phyloP scores from a whole-genome alignment of 1,140 invertebrate species.

The Drosophila nigromelanica region DNA sequence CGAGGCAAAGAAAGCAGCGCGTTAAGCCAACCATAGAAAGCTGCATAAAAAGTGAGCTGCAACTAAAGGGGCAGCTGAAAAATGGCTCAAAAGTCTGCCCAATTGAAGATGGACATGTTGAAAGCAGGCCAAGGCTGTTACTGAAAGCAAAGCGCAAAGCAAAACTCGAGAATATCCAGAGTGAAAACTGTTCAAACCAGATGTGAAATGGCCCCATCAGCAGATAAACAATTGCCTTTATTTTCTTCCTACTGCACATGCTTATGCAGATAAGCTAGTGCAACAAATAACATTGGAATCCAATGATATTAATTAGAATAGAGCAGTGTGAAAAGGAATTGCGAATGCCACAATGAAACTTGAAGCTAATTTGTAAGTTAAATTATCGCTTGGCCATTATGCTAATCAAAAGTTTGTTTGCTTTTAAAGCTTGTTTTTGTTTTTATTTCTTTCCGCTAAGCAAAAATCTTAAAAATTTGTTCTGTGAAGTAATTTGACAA shows the following conservation, averaged over 20 bases:
- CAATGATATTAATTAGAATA: constrained; percentile 22
- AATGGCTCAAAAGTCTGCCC: constrained; percentile 31
- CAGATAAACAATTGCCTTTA: constrained; percentile 20
- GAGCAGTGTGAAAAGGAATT: constrained; percentile 9
- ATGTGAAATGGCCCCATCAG: constrained; percentile 12
- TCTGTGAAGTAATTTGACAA: too few species aligned
- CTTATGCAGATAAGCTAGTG: constrained; percentile 8
- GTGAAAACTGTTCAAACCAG: constrained; percentile 13
- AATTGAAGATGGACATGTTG: constrained; percentile 49
- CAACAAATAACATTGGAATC: constrained; percentile 11
- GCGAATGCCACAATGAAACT: background rate
- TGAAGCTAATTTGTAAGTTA: background rate
- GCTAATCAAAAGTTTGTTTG: background rate
- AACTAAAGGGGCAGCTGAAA: constrained; percentile 12
- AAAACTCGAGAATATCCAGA: background rate
- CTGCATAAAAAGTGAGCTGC: constrained; percentile 25
- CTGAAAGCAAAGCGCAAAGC: constrained; percentile 3
- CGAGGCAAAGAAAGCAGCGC: constrained; percentile 23
- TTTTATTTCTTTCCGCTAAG: too few species aligned
- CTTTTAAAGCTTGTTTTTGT: too few species aligned
- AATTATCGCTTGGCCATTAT: background rate
- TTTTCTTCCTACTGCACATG: constrained; percentile 6
- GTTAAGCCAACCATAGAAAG: constrained; percentile 31
- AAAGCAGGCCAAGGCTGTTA: constrained; percentile 41
- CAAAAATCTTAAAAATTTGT: too few species aligned